Percentiles rank a stretch among this genome's conserved stretches.
Evolutionary conservation across 2,797 vertebrate species (phyloP).

Genomic region (Lagocephalus sceleratus): DNA sequence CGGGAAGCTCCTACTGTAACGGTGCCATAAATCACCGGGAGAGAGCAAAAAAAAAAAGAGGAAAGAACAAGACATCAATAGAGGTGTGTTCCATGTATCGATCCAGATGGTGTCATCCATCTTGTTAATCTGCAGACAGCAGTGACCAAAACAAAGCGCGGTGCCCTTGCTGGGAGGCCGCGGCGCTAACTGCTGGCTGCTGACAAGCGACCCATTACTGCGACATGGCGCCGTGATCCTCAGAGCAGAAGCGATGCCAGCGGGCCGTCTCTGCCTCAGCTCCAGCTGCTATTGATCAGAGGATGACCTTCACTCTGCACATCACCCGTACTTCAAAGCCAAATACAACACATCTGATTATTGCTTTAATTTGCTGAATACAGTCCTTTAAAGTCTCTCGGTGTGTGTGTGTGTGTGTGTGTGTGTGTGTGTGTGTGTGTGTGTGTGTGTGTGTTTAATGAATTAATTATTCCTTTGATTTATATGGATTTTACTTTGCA

Average conservation of each 20-base stretch:
- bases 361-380: too few relatives aligned
- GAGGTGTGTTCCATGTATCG: background rate
- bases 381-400: too few relatives aligned
- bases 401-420: too few relatives aligned
- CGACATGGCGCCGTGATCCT: slow-evolving; percentile 5
- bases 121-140: background rate
- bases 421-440: too few relatives aligned
- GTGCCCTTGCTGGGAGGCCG: slow-evolving; percentile 21
- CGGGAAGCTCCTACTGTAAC: too few relatives aligned
- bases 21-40: background rate
- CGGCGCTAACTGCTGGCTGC: background rate
- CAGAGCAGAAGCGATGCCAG: background rate
- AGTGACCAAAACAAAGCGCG: background rate
- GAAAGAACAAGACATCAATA: slow-evolving; percentile 5
- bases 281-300: slow-evolving; percentile 20
- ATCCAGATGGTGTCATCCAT: slow-evolving; percentile 1
- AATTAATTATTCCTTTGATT: too few relatives aligned
- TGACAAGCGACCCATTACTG: slow-evolving; percentile 7
- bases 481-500: too few relatives aligned
- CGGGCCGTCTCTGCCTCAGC: background rate
- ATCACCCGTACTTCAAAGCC: too few relatives aligned
- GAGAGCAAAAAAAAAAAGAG: background rate
- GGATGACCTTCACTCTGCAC: background rate
- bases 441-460: too few relatives aligned
- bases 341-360: too few relatives aligned